Evolutionary conservation across 2,888 invertebrate species (phyloP), one percentile per base, ranked within the genome.

Genomic region (Oligia strigilis): DNA sequence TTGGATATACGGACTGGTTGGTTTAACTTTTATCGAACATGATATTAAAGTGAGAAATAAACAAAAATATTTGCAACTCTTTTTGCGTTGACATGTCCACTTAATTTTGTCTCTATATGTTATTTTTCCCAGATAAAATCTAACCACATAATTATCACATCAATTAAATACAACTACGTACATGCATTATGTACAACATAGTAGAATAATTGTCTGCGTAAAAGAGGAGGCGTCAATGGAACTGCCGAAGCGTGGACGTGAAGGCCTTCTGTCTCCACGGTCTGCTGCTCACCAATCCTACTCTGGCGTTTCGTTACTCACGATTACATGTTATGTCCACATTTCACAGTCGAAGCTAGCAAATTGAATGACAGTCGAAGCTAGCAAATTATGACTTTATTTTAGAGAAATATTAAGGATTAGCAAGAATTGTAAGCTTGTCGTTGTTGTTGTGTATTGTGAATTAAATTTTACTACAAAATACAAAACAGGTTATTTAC

Each of bases 201-300:
- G n/a, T 29, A 55, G 66, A 81, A 80, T 86, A 86, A 83, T 77
- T 77, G 79, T 19, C 86, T 89, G 90, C 88, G 90, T 90, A 90
- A 91, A 92, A 91, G 91, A 92, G 93, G 94, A 94, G 94, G 94
- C 92, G 93, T 91, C 90, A 86, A 77, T 89, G 83, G 46, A 86
- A 80, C 83, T 91, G 92, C 76, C 90, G 87, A 87, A 94, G 91
- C 94, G 92, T 93, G 88, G 78, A 88, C 81, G 90, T 82, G 91
- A 90, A 92, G 92, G 92, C 91, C 93, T 92, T 91, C 87, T 85
- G 87, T 83, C 90, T 89, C 80, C 81, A 94, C 91, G 95, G 93
- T 92, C 89, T 91, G 89, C n/a, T 90, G 92, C 84, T 88, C 91
- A 92, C 95, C 95, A 95, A 95, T 95, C 94, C 90, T 62, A 83